These are phyloP conservation scores for Xyliphius kryptos DNA, from an alignment of 2,113 vertebrate genomes.

Conservation along the genomic window DNA sequence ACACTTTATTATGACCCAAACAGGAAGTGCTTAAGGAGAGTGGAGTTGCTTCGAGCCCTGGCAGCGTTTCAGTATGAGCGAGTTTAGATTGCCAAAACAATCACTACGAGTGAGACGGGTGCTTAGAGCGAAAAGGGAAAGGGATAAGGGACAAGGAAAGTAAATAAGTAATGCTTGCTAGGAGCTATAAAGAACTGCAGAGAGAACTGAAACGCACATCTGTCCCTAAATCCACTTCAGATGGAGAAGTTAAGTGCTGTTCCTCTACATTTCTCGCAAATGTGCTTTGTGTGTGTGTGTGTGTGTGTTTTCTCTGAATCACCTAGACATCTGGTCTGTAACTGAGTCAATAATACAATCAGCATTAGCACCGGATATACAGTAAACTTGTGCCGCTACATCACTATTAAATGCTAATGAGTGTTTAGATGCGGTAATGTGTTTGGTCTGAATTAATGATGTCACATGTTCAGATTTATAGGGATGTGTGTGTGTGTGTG, in stretches of 20 bases:
- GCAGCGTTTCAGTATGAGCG: slow-evolving; percentile 8
- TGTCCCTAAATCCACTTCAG: background rate
- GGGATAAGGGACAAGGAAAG: background rate
- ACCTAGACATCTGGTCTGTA: slow-evolving; percentile 38
- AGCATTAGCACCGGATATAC: too few species aligned
- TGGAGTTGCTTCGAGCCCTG: slow-evolving; percentile 19
- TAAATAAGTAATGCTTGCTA: background rate
- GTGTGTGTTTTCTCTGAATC: slow-evolving; percentile 1
- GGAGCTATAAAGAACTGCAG: background rate
- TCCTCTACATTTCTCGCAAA: slow-evolving; percentile 8
- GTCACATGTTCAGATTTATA: too few species aligned
- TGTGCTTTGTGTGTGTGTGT: too few species aligned
- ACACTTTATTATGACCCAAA: slow-evolving; percentile 18
- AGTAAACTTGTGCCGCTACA: too few species aligned
- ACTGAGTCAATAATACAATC: too few species aligned
- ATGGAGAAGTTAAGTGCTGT: background rate
- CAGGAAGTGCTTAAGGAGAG: slow-evolving; percentile 26
- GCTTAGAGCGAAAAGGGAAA: background rate
- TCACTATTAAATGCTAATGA: too few species aligned
- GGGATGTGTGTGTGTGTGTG: too few species aligned
- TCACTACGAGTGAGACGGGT: background rate
- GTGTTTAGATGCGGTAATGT: too few species aligned
- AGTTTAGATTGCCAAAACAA: slow-evolving; percentile 16
- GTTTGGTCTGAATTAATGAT: too few species aligned
- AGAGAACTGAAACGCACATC: slow-evolving; percentile 4